Percentiles rank a stretch among this genome's conserved stretches.
These are phyloP conservation scores for Ecliptopera silaceata DNA, from an alignment of 2,888 invertebrate genomes.

Conservation along the genomic window DNA sequence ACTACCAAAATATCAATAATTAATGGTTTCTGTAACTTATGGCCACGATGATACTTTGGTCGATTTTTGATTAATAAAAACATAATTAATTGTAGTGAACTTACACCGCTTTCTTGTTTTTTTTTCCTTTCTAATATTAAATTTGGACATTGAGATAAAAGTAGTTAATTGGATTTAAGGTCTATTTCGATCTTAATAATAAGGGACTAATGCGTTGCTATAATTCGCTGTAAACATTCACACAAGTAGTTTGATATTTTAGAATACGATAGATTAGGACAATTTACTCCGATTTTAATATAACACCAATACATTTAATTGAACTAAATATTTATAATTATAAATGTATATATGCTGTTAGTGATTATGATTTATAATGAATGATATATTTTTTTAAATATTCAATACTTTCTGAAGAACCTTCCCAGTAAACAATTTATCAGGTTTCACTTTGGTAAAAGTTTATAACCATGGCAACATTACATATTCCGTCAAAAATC, in stretches of 20 bases:
- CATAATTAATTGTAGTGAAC: not conserved
- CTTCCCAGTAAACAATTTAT: too few relatives aligned
- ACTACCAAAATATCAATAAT: too few relatives aligned
- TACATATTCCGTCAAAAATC: too few relatives aligned
- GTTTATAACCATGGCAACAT: too few relatives aligned
- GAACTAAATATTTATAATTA: not conserved
- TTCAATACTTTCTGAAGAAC: too few relatives aligned
- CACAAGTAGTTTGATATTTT: constrained; percentile 2
- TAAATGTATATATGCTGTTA: not conserved
- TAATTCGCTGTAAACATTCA: constrained; percentile 13
- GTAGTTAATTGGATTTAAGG: not conserved
- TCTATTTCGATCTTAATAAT: not conserved
- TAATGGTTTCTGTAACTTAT: too few relatives aligned
- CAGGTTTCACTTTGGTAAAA: too few relatives aligned
- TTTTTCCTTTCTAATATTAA: not conserved
- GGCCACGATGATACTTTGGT: too few relatives aligned
- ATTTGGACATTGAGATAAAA: not conserved
- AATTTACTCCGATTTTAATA: not conserved
- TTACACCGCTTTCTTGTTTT: constrained; percentile 6
- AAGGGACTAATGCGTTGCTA: constrained; percentile 5
- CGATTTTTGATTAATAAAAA: too few relatives aligned
- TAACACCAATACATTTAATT: constrained; percentile 1
- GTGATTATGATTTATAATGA: too few relatives aligned
- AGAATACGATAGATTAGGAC: not conserved
- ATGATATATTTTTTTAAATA: too few relatives aligned